Conservation (phyloP, 92 coral and sea anemone species). For the Palythoa grandiflora region DNA sequence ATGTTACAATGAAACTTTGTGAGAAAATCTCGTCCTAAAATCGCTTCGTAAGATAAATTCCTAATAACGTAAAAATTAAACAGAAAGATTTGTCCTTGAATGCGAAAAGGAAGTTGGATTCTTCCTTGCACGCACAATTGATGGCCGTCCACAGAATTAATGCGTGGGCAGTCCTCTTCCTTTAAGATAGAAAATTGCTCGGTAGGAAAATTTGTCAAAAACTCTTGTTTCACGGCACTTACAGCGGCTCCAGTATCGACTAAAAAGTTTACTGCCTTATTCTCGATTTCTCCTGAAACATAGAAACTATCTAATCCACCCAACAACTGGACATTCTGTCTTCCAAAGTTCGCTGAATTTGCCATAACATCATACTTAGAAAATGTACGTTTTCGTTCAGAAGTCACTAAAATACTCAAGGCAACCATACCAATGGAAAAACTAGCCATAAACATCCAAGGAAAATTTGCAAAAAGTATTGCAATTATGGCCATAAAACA, state of each 20-base stretch:
- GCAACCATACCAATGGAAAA: too few relatives aligned
- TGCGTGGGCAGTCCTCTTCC: background rate
- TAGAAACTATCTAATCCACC: slow-evolving; percentile 8
- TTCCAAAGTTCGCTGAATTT: background rate
- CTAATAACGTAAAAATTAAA: background rate
- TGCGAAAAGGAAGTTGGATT: background rate
- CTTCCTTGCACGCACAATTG: background rate
- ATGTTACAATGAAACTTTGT: background rate
- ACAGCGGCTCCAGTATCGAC: background rate
- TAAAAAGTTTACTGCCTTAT: background rate
- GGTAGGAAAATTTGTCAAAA: background rate
- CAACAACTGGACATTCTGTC: background rate
- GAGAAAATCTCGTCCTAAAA: slow-evolving; percentile 26
- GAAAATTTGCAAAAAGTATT: too few relatives aligned
- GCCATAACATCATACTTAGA: background rate
- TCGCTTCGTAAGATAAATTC: background rate
- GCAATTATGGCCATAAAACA: too few relatives aligned
- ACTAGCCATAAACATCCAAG: too few relatives aligned
- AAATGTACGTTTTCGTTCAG: too few relatives aligned
- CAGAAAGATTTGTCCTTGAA: background rate
- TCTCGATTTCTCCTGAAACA: background rate
- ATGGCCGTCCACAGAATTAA: background rate
- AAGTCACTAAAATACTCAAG: too few relatives aligned
- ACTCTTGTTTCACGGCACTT: background rate
- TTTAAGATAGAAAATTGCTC: background rate